Percentiles rank a stretch among this genome's conserved stretches.
Conservation (phyloP, 2,797 vertebrate species). For the Helicolenus hilgendorfi region DNA sequence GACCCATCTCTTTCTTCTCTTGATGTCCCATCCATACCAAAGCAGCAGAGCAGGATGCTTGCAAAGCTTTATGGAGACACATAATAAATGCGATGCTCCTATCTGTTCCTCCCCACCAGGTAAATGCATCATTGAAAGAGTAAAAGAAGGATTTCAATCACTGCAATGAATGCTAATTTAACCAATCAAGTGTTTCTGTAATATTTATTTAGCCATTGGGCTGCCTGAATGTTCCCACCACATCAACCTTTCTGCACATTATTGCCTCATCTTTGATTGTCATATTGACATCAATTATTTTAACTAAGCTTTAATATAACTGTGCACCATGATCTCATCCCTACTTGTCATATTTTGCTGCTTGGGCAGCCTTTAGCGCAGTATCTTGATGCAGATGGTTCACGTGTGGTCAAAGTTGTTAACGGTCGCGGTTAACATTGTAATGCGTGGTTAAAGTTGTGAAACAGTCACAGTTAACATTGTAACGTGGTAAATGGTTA, state of each 20-base stretch:
- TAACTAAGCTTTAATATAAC: neutral
- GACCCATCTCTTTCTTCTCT: slow-evolving; percentile 71
- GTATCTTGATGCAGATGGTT: neutral
- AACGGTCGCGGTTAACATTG: neutral
- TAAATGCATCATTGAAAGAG: slow-evolving; percentile 1
- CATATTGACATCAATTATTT: neutral
- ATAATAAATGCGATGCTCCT: slow-evolving; percentile 30
- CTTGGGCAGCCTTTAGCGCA: neutral
- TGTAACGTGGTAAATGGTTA: neutral
- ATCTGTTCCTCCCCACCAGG: slow-evolving; percentile 24
- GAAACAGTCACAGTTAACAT: neutral
- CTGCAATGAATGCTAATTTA: neutral
- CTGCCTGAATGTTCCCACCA: neutral
- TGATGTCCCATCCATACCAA: slow-evolving; percentile 65
- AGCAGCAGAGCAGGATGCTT: slow-evolving; percentile 47
- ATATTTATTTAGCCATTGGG: slow-evolving; percentile 3
- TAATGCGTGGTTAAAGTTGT: neutral
- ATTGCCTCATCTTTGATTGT: slow-evolving; percentile 21
- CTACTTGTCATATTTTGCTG: neutral
- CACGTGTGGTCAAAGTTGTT: neutral
- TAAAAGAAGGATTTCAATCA: slow-evolving; percentile 2
- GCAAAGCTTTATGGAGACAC: slow-evolving; percentile 56
- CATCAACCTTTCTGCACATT: slow-evolving; percentile 10
- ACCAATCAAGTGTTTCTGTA: neutral
- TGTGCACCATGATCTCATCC: neutral